These are phyloP conservation scores for Aulostomus chinensis DNA, from an alignment of 2,797 vertebrate genomes.

Conservation along the genomic window DNA sequence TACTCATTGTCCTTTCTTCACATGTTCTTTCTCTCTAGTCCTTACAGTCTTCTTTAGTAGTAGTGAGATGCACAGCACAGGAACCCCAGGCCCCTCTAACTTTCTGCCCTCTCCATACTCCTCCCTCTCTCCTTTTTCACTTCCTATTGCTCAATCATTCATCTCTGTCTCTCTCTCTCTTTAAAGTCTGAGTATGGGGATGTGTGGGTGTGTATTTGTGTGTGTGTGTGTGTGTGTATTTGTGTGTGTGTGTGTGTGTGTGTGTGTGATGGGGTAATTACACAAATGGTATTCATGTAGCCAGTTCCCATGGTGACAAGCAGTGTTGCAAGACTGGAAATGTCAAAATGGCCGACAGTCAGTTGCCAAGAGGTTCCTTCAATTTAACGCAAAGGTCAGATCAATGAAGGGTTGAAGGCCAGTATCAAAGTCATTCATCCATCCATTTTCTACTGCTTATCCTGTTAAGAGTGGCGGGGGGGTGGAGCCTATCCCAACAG, in stretches of 20 bases:
- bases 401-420: neutral
- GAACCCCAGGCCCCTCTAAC: conserved; percentile 16
- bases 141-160: conserved; percentile 25
- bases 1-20: conserved; percentile 29
- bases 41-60: conserved; percentile 3
- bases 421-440: neutral
- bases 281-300: conserved; percentile 53
- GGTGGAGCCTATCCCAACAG: too few relatives aligned
- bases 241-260: neutral
- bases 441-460: too few relatives aligned
- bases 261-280: conserved; percentile 38
- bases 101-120: conserved; percentile 3
- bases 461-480: too few relatives aligned
- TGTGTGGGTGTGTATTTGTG: too few relatives aligned
- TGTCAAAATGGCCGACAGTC: conserved; percentile 31
- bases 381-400: conserved; percentile 23
- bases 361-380: conserved; percentile 6
- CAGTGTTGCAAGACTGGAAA: conserved; percentile 25
- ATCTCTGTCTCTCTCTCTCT: conserved; percentile 37
- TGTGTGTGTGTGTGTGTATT: too few relatives aligned
- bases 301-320: conserved; percentile 65
- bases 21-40: neutral
- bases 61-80: conserved; percentile 20
- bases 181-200: conserved; percentile 30
- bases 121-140: neutral